Evolutionary conservation across 2,888 invertebrate species (phyloP).

Genomic region (Nudaria mundana): DNA sequence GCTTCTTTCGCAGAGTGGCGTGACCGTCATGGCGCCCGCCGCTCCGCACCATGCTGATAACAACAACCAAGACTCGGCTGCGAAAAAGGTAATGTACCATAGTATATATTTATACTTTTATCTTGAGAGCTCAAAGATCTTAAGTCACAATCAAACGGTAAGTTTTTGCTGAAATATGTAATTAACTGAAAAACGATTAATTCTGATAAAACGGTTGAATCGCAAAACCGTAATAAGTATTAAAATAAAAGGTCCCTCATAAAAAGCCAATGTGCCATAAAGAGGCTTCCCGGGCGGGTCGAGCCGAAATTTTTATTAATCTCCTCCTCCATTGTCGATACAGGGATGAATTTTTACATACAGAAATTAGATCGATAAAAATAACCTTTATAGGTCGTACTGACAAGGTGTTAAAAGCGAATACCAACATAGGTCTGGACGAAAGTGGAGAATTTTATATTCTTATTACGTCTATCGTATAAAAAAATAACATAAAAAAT

Average conservation of each 20-base stretch:
- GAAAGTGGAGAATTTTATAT: neutral
- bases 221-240: slow-evolving; percentile 69
- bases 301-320: slow-evolving; percentile 73
- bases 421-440: neutral
- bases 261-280: slow-evolving; percentile 72
- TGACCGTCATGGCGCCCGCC: slow-evolving; percentile 95
- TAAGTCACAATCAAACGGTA: slow-evolving; percentile 32
- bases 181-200: slow-evolving; percentile 68
- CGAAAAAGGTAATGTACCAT: slow-evolving; percentile 91
- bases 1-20: slow-evolving; percentile 96
- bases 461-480: no score
- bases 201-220: slow-evolving; percentile 65
- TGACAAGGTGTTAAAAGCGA: slow-evolving; percentile 22
- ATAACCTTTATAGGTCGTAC: slow-evolving; percentile 24
- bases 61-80: slow-evolving; percentile 95
- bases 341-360: slow-evolving; percentile 58
- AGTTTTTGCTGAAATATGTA: slow-evolving; percentile 48
- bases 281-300: slow-evolving; percentile 62
- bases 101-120: no score
- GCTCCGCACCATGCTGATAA: slow-evolving; percentile 94
- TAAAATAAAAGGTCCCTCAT: slow-evolving; percentile 70
- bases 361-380: slow-evolving; percentile 58
- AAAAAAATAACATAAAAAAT: no score
- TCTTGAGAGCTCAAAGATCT: slow-evolving; percentile 15
- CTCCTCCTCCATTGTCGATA: slow-evolving; percentile 55